Base-by-base conservation (phyloP, 1,140 invertebrate genomes). In the Calosoma granatense region DNA sequence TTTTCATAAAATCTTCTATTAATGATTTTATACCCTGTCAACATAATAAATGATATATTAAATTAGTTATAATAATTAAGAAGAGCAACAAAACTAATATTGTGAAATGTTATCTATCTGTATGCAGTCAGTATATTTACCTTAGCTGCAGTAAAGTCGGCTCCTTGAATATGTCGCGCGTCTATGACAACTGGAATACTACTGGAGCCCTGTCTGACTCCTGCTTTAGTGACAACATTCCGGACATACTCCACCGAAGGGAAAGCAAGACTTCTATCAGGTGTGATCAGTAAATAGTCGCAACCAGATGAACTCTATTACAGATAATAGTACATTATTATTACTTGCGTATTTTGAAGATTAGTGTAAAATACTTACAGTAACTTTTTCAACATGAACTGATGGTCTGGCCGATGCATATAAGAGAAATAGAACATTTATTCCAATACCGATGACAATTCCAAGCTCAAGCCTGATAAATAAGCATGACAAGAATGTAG, bases 241-340 rank as follows among this genome's bases (percentile, higher is more conserved):
- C 86, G 77, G 6, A 92, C 79, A 67, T 87, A 89, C 67, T 91
- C 88, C 14, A 87, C 86, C 20, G 85, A 86, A 14, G 87, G 86
- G 71, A 88, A 89, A 1, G 80, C 77, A 11, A 89, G 72, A 68
- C 83, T 85, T 63, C 86, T 77, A 68, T 87, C 85, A 20, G 86
- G 84, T 1, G 79, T 84, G 56, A 86, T 83, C 55, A 84, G 70
- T 47, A 86, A 70, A 72, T 88, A 87, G 61, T 84, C 79, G 61
- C 76, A 77, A 19, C 83, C 84, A 55, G 74, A 77, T 0, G 70
- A 62, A 30, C 76, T 83, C 80, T 83, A n/a, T n/a, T n/a, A 64
- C 12, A 70, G n/a, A n/a, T n/a, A n/a, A n/a, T n/a, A n/a, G n/a
- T n/a, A n/a, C n/a, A n/a, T n/a, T n/a, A n/a, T n/a, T n/a, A n/a